Base-by-base conservation (phyloP, 2,888 invertebrate genomes). In the Synergus umbraculus region DNA sequence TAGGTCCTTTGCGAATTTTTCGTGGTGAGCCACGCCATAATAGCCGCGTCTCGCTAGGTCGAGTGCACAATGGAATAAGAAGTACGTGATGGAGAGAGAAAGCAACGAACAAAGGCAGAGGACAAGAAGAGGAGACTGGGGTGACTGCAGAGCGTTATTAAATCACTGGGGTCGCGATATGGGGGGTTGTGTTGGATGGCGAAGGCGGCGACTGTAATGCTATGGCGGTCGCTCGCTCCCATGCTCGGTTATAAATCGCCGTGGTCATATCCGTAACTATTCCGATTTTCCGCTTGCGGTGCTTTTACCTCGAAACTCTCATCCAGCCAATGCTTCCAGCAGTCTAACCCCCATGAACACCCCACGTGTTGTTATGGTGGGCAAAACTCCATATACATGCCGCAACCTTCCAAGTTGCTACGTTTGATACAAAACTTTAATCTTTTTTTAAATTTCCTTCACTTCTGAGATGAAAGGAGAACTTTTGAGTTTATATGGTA, bases 231-330 rank as follows among this genome's bases (percentile, higher is more conserved):
- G 76, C 63, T 67, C 54, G 76, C 44, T 64, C 15, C 64, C 76
- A 64, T 76, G 13, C 76, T 49, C n/a, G 77, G 77, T 37, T 77
- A 81, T 78, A 83, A 84, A 84, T 84, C 80, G 80, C n/a, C 64
- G 15, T 69, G 76, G 79, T 79, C 79, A 66, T 76, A 76, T 81
- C 79, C 81, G 83, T 84, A 81, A 85, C 85, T 82, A 81, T 83
- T 82, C 79, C 83, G 84, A 84, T 85, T 84, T 83, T 85, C 79
- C 80, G 83, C 79, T 83, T 79, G 80, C 77, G 77, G 76, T 76
- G 81, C 76, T 82, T 76, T 65, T 77, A 73, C 54, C 73, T 54
- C 41, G 10, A 73, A 73, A 73, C 54, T 73, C 73, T 54, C 37
- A 58, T 73, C 54, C 54, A 73, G 54, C 41, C 73, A 54, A 73